Evolutionary conservation across 2,113 vertebrate genomes (phyloP), one percentile per base, ranked within the genome.

Genomic region (Notarius quadriscutis): DNA sequence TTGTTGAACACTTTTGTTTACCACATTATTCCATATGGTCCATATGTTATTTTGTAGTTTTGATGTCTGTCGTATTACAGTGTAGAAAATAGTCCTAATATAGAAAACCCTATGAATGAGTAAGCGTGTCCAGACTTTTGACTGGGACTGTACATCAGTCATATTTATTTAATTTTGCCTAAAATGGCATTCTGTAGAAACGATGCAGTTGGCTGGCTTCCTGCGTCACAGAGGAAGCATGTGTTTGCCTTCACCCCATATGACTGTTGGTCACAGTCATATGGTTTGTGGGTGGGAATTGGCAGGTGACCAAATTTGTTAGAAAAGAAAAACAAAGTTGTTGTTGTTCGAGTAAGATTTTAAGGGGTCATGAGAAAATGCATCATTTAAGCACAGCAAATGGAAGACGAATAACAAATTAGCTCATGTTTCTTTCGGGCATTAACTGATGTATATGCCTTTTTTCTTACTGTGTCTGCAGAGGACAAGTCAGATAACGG

Each of bases 401-500:
- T 27, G 41, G 17, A 58, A 18, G 25, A 10, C 5, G n/a, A 34
- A 53, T 30, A 58, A 55, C 27, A 18, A 17, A 55, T 57, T n/a
- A 55, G 53, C 17, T 11, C 17, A 60, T 88, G 57, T 55, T 75
- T 41, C 30, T 83, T 55, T 69, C 69, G 6, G 41, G 15, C 48
- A 27, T 83, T 65, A 25, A 25, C 41, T 72, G 18, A 25, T 86
- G 14, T 41, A n/a, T 55, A n/a, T 78, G 9, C 74, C 27, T 51
- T 84, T 82, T n/a, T 2, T 87, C 17, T 89, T 34, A 83, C 11
- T 72, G 30, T 55, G 87, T 75, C 88, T 90, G 9, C 85, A 96
- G 97, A 93, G n/a, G 96, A 95, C 17, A 90, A 91, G 50, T 91
- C 92, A 0, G 96, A 95, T 72, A 95, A 96, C 0, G 98, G 97